phyloP scores from a whole-genome alignment of 2,888 invertebrate genomes.

The Hydraecia micacea region DNA sequence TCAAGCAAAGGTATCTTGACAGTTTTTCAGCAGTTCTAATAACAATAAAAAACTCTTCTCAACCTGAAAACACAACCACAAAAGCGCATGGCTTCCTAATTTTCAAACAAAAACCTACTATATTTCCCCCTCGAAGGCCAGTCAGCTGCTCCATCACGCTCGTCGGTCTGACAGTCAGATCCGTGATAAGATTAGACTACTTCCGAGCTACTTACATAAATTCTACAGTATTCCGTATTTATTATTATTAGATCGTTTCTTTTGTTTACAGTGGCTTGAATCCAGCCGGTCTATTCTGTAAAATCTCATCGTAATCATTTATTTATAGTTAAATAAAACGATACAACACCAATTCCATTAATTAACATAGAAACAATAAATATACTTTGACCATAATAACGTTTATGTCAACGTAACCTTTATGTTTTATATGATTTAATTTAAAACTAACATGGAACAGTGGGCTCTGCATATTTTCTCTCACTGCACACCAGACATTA shows the following conservation, averaged over 20 bases:
- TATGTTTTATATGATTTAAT: too few relatives aligned
- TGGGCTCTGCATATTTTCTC: too few relatives aligned
- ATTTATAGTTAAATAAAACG: neutral
- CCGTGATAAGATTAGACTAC: slow-evolving; percentile 57
- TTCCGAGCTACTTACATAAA: slow-evolving; percentile 39
- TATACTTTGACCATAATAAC: too few relatives aligned
- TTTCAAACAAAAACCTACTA: slow-evolving; percentile 9
- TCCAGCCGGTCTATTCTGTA: neutral
- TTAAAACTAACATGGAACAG: too few relatives aligned
- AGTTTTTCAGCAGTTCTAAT: neutral
- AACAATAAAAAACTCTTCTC: neutral
- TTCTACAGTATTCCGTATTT: slow-evolving; percentile 18
- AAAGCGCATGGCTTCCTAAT: neutral
- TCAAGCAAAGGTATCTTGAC: neutral
- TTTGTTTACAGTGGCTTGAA: neutral
- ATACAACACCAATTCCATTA: too few relatives aligned
- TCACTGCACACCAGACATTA: too few relatives aligned
- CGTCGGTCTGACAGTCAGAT: slow-evolving; percentile 41
- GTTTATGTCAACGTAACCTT: too few relatives aligned
- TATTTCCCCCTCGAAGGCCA: slow-evolving; percentile 25
- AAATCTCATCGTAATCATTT: neutral
- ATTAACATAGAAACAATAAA: too few relatives aligned
- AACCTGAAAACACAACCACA: neutral
- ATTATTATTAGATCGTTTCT: neutral
- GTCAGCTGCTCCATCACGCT: slow-evolving; percentile 49